These are phyloP conservation scores for Saccopteryx leptura DNA, from an alignment of 2,113 vertebrate genomes.

Conservation along the genomic window DNA sequence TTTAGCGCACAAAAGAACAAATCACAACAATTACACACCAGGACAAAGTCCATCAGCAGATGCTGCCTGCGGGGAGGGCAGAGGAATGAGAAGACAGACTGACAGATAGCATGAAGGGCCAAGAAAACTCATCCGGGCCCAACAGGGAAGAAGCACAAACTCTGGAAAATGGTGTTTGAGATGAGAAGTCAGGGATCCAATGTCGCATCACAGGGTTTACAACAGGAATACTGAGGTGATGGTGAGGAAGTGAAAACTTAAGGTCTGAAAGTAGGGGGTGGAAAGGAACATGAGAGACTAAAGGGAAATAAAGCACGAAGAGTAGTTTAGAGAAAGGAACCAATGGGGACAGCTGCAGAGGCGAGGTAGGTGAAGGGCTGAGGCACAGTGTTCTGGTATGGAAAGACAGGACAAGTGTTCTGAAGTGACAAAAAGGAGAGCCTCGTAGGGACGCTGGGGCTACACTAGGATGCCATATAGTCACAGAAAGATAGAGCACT, in stretches of 20 bases:
- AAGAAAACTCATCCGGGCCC: slow-evolving; percentile 1
- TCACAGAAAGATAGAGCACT: background rate
- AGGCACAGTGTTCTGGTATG: slow-evolving; percentile 49
- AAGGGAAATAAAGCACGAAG: background rate
- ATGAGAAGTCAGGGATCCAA: background rate
- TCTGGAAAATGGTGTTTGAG: background rate
- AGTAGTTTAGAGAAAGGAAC: background rate
- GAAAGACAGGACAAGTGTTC: background rate
- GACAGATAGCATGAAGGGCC: background rate
- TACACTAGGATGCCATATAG: background rate
- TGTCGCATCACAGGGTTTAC: background rate
- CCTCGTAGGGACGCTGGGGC: background rate
- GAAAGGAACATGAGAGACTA: background rate
- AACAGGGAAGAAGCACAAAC: background rate
- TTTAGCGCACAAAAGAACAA: slow-evolving; percentile 55
- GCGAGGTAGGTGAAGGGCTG: slow-evolving; percentile 75
- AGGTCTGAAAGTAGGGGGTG: background rate
- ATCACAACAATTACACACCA: slow-evolving; percentile 76
- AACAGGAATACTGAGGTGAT: background rate
- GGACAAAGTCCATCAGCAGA: slow-evolving; percentile 77
- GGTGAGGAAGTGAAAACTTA: background rate
- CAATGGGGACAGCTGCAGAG: background rate
- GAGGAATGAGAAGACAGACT: slow-evolving; percentile 29
- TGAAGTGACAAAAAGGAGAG: background rate
- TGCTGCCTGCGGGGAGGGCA: slow-evolving; percentile 1